Evolutionary conservation across 2,113 vertebrate species (phyloP).

Genomic region (Lophotis ruficrista): DNA sequence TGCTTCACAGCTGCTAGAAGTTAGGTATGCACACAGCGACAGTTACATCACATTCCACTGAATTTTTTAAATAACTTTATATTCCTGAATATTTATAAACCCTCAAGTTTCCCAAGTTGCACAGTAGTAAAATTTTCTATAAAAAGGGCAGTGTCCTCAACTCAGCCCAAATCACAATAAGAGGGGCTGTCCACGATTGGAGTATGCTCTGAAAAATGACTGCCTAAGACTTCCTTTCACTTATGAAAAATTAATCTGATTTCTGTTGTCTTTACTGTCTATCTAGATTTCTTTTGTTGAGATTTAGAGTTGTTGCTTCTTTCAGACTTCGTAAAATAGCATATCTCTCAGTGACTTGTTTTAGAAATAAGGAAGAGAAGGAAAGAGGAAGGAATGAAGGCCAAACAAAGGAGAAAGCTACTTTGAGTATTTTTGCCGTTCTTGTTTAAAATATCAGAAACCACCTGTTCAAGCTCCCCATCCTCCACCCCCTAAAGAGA

Average conservation of each 20-base stretch:
- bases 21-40: background rate
- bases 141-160: background rate
- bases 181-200: background rate
- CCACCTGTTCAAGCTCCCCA: constrained; percentile 50
- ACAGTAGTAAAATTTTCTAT: background rate
- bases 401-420: background rate
- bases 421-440: background rate
- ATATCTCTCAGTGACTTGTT: background rate
- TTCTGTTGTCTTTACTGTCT: background rate
- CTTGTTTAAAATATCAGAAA: constrained; percentile 32
- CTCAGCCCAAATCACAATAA: background rate
- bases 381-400: background rate
- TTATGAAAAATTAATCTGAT: background rate
- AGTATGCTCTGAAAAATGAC: background rate
- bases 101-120: background rate
- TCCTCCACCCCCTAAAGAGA: constrained; percentile 45
- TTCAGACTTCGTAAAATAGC: background rate
- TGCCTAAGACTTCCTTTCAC: background rate
- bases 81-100: background rate
- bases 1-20: background rate
- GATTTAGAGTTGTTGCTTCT: background rate
- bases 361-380: background rate
- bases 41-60: background rate
- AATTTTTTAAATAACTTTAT: background rate
- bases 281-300: background rate